Conservation (phyloP, 2,888 invertebrate species). For the Blera fallax region DNA sequence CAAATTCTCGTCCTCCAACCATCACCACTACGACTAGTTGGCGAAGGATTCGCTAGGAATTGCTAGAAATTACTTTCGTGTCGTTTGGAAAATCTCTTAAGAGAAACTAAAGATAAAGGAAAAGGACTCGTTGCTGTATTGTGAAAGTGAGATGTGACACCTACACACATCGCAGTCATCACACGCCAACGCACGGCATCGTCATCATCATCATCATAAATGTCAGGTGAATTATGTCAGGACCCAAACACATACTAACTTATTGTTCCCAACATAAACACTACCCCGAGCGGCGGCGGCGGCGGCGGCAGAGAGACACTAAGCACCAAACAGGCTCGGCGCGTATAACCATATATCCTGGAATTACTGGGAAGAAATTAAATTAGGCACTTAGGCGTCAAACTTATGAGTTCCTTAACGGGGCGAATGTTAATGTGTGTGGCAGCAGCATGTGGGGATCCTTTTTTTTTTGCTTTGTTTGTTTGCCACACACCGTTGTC, state of each 20-base stretch:
- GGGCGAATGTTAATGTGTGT: constrained; percentile 26
- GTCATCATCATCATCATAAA: constrained; percentile 51
- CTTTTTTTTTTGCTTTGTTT: neutral
- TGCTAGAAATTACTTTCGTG: neutral
- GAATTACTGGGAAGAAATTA: constrained; percentile 67
- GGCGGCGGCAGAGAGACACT: neutral
- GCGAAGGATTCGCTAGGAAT: neutral
- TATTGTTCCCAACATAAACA: constrained; percentile 6
- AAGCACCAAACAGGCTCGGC: constrained; percentile 8
- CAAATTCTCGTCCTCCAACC: neutral
- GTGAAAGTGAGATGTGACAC: constrained; percentile 38
- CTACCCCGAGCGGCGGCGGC: neutral
- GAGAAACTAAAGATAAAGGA: neutral
- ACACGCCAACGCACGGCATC: constrained; percentile 1
- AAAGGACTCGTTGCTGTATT: neutral
- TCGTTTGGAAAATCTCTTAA: neutral
- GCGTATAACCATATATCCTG: constrained; percentile 30
- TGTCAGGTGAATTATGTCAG: constrained; percentile 65
- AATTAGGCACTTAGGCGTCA: constrained; percentile 70
- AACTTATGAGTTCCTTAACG: constrained; percentile 62
- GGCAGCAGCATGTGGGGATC: constrained; percentile 20
- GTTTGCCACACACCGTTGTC: constrained; percentile 21
- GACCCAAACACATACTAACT: constrained; percentile 14
- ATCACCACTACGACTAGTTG: neutral
- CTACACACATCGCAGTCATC: constrained; percentile 4